Evolutionary conservation across 2,888 invertebrate genomes (phyloP).

Genomic region (Aethes cnicana): DNA sequence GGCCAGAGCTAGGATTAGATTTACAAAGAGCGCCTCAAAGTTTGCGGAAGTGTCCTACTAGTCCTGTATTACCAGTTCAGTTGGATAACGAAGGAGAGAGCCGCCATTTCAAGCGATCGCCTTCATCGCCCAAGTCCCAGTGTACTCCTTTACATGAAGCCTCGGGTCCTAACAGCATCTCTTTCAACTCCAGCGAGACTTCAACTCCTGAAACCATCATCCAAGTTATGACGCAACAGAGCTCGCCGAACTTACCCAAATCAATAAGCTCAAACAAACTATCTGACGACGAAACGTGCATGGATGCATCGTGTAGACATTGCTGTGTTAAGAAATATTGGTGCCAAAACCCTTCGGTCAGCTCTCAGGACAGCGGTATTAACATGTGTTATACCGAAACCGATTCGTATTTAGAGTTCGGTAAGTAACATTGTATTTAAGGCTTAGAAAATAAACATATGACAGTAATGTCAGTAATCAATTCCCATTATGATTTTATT

Average conservation of each 20-base stretch:
- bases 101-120: conserved; percentile 56
- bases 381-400: conserved; percentile 88
- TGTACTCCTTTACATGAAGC: conserved; percentile 71
- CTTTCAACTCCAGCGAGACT: conserved; percentile 79
- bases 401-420: conserved; percentile 80
- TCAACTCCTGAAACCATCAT: conserved; percentile 79
- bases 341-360: conserved; percentile 86
- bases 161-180: conserved; percentile 72
- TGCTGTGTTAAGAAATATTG: conserved; percentile 81
- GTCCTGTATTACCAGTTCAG: conserved; percentile 66
- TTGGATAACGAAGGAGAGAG: conserved; percentile 61
- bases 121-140: conserved; percentile 65
- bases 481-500: conserved; percentile 1
- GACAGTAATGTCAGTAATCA: not conserved
- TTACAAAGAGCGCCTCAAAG: conserved; percentile 54
- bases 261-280: conserved; percentile 81
- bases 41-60: conserved; percentile 74
- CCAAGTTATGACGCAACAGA: conserved; percentile 68
- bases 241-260: conserved; percentile 73
- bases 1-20: conserved; percentile 71
- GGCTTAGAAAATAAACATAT: no score
- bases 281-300: conserved; percentile 82
- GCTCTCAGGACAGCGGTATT: conserved; percentile 90
- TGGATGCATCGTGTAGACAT: conserved; percentile 72
- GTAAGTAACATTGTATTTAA: conserved; percentile 52